Conservation (phyloP, 2,888 invertebrate genomes). For the Nebria brevicollis region DNA sequence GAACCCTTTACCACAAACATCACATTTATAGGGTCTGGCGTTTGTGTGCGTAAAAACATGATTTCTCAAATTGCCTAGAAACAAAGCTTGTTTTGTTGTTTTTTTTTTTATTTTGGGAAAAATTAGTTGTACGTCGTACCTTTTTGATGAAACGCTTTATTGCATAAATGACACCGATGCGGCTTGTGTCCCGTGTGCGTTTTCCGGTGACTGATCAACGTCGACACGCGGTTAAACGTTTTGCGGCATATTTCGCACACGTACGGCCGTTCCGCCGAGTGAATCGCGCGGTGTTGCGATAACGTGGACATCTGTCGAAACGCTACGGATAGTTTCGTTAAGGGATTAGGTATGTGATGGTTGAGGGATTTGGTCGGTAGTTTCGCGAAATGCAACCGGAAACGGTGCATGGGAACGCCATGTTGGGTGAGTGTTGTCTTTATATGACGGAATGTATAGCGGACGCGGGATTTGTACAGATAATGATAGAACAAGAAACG, state of each 20-base stretch:
- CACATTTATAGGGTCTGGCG: conserved; percentile 80
- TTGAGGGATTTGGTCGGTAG: not conserved
- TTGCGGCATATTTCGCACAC: conserved; percentile 80
- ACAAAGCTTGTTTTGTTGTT: too few relatives aligned
- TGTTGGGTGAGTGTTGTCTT: not conserved
- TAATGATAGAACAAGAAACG: conserved; percentile 47
- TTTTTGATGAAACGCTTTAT: conserved; percentile 84
- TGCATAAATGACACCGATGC: conserved; percentile 77
- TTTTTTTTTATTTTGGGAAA: too few relatives aligned
- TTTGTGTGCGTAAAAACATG: conserved; percentile 83
- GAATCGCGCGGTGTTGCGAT: conserved; percentile 81
- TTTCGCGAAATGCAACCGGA: conserved; percentile 16
- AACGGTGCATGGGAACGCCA: not conserved
- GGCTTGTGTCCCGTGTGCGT: conserved; percentile 80
- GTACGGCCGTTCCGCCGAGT: conserved; percentile 79
- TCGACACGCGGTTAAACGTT: conserved; percentile 81
- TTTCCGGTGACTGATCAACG: conserved; percentile 82
- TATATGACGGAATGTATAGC: not conserved
- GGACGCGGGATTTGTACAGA: not conserved
- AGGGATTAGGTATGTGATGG: not conserved
- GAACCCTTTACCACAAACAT: conserved; percentile 78
- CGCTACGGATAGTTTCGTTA: conserved; percentile 58
- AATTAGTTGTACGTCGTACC: conserved; percentile 62
- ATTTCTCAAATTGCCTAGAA: conserved; percentile 76
- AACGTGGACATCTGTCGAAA: conserved; percentile 80